Base-by-base conservation (phyloP, 92 coral and sea anemone species). In the Zoanthus gigantus region DNA sequence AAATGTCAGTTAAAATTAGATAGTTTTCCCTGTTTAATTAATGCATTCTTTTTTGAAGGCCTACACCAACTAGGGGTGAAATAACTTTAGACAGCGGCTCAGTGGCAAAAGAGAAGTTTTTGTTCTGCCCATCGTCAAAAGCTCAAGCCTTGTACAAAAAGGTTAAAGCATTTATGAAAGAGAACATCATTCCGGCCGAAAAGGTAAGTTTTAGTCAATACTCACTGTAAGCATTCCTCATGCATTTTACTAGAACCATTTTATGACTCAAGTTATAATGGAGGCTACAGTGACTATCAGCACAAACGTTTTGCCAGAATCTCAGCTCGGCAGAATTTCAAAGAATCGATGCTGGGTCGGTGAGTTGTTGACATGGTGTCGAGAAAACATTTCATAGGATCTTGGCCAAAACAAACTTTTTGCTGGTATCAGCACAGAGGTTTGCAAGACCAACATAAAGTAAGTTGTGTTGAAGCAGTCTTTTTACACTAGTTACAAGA, bases 171-270 rank as follows among this genome's bases (percentile, higher is more conserved):
- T 97, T 95, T 80, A 71, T 97, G 83, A 93, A 94, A 85, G 92
- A 94, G 68, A 79, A 95, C 76, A 89, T 95, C 12, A 73, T 91
- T 53, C 98, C 99, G 17, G 98, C 92, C 52, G 99, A 97, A 83
- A 85, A 95, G 92, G 99, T 95, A 18, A 30, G 45, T 30, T 67
- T 3, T 2, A 67, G 9, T 37, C 72, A 18, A 28, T n/a, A 78
- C 44, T 1, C 7, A 69, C n/a, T 58, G 66, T n/a, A 58, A 14
- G 66, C 66, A 58, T 58, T 11, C 66, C 66, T 58, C 66, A 0
- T 58, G n/a, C 0, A 58, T 58, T 58, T 58, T 14, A 58, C n/a
- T n/a, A 58, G 66, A 34, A 50, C 28, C 28, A 61, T 81, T 37
- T 79, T 54, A 67, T 29, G 32, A 78, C 18, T 52, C 10, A 6